Evolutionary conservation across 1,140 invertebrate species (phyloP), one percentile per base, ranked within the genome.

Genomic region (Heliothis subflexa): DNA sequence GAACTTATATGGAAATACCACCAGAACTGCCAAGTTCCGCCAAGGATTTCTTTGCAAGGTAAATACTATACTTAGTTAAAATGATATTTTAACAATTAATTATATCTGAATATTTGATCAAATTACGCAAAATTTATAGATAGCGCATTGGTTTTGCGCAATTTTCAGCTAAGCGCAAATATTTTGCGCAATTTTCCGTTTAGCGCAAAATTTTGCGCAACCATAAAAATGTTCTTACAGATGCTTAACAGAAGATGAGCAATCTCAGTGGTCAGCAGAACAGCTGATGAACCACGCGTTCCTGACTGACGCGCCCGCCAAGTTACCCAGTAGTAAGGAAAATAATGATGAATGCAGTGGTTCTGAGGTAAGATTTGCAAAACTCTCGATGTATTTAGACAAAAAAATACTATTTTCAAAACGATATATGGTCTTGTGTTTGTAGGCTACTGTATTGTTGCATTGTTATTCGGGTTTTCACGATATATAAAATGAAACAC

Each of bases 251-350:
- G 88, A 92, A 80, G 90, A 93, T 64, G 91, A 92, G 74, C 86
- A 88, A 14, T 78, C 83, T 1, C 89, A 92, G 47, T 97, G 96
- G 96, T 96, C 97, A 9, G 96, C 97, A 0, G 95, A 96, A 52
- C 96, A 96, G 84, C 88, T 96, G 18, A 82, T 96, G 11, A 94
- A 95, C 55, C 96, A 96, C 91, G 90, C 91, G 12, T 96, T 96
- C 81, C 85, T 96, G 14, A 91, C 95, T n/a, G 89, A 95, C 45
- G 90, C 93, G 2, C 88, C 91, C 3, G 78, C 87, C 4, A 87
- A 85, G 74, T 78, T 87, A 40, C 93, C 91, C 1, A 84, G 83
- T 25, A 85, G 81, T 28, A 90, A 88, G 45, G 70, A 82, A 1
- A 87, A 91, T 40, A 85, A 92, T 10, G 82, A 97, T 85, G 83